Base-by-base conservation (phyloP, 2,113 vertebrate genomes). In the Callithrix jacchus region DNA sequence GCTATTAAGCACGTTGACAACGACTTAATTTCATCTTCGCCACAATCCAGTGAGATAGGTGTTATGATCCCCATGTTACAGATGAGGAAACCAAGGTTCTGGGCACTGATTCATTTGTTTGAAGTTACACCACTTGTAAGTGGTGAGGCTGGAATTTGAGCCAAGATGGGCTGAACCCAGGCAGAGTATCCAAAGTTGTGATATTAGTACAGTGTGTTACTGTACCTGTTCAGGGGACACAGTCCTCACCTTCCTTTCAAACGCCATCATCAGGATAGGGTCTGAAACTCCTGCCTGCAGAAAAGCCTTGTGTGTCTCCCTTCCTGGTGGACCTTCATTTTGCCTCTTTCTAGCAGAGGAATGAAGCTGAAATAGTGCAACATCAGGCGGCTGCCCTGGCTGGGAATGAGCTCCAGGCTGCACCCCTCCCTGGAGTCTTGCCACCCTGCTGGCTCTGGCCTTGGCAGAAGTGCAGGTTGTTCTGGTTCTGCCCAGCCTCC, bases 71-170 rank as follows among this genome's bases (percentile, higher is more conserved):
- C 37, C 70, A 37, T 86, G 80, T 89, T 21, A 56, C 32, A 32
- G 27, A 87, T 16, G 84, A 96, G 73, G 64, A 93, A 94, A 85
- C 82, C 6, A 79, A 82, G 66, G 23, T 68, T 56, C 79, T 42
- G 35, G 86, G 85, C 37, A 10, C 2, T 27, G 83, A 66, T 61
- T 94, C 52, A 56, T 12, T 32, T 45, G 80, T 12, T 61, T 32
- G 68, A 49, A 40, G 79, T 92, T 42, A n/a, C 4, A 0, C 0
- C 14, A 79, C 45, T 16, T 70, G 0, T 32, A 47, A 42, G 8
- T 7, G 6, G 14, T 7, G 7, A 87, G 70, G 56, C 42, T 32
- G 21, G 64, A 70, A 80, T 54, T 58, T 66, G 74, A 83, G 81
- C 79, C 49, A 93, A 49, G 90, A 35, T 17, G 68, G 40, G 83